Percentiles rank a stretch among this genome's conserved stretches.
phyloP scores from a whole-genome alignment of 1,140 invertebrate species.

The Leucophenga varia region DNA sequence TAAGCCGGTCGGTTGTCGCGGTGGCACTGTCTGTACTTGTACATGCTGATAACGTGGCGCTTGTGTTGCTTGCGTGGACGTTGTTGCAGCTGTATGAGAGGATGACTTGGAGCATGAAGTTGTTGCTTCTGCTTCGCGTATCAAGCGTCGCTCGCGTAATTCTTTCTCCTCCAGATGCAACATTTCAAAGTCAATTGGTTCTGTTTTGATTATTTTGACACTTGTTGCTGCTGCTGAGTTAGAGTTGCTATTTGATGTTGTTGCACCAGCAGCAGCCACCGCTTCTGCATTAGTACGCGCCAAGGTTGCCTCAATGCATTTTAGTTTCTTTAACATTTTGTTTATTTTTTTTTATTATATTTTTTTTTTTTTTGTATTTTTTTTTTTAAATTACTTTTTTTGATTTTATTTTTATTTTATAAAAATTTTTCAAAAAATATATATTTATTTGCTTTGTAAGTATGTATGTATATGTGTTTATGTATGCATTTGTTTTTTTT shows the following conservation, averaged over 20 bases:
- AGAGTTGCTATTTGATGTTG: background rate
- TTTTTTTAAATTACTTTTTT: constrained; percentile 7
- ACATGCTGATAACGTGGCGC: constrained; percentile 40
- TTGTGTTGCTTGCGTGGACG: background rate
- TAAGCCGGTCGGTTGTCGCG: constrained; percentile 36
- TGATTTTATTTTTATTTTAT: too few species aligned
- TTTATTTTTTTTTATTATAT: constrained; percentile 7
- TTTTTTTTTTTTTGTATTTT: background rate
- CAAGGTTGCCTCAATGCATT: constrained; percentile 24
- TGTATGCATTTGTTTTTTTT: constrained; percentile 5
- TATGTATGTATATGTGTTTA: background rate
- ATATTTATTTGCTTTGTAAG: background rate
- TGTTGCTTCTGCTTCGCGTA: background rate
- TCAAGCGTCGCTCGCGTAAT: constrained; percentile 11
- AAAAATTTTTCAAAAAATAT: too few species aligned
- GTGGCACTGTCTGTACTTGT: constrained; percentile 46
- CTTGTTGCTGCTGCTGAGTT: background rate
- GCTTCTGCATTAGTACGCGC: constrained; percentile 15
- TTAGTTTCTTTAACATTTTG: constrained; percentile 49
- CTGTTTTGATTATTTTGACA: constrained; percentile 42
- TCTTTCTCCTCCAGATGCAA: constrained; percentile 41
- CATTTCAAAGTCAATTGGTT: constrained; percentile 49
- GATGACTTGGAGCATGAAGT: constrained; percentile 4
- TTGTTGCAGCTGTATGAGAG: constrained; percentile 1
- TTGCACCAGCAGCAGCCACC: background rate